Percentiles rank a stretch among this genome's conserved stretches.
Evolutionary conservation across 2,888 invertebrate species (phyloP).

Genomic region (Atethmia centrago): DNA sequence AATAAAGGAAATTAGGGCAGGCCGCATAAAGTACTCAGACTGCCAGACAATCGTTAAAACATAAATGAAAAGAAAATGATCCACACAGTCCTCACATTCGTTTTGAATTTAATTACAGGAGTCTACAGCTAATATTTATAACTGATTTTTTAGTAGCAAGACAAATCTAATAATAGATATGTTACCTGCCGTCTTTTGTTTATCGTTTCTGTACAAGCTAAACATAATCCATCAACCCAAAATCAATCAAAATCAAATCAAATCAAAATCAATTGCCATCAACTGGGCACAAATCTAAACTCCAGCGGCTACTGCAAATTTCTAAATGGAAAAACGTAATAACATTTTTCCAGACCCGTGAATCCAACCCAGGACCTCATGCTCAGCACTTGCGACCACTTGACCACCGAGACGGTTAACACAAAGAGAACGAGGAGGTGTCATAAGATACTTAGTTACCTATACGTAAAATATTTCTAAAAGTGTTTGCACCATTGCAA

Average conservation of each 20-base stretch:
- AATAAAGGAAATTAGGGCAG: too few species aligned
- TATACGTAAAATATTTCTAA: neutral
- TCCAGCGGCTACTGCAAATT: neutral
- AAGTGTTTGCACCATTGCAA: neutral
- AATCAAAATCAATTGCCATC: too few species aligned
- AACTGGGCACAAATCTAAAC: neutral
- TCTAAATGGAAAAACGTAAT: neutral
- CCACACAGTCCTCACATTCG: neutral
- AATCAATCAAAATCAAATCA: too few species aligned
- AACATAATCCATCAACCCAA: too few species aligned
- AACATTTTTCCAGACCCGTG: neutral
- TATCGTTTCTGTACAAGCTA: conserved; percentile 3
- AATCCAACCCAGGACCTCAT: neutral
- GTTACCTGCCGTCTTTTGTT: conserved; percentile 24
- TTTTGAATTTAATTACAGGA: neutral
- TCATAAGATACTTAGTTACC: neutral
- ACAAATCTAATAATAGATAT: neutral
- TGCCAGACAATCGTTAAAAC: too few species aligned
- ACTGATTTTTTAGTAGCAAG: neutral
- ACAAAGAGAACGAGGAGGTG: neutral
- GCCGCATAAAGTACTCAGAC: too few species aligned
- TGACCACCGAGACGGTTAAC: neutral
- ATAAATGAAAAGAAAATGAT: too few species aligned
- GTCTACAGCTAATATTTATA: neutral
- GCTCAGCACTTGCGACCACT: neutral